Conservation (phyloP, 1,140 invertebrate species). For the Plutomurus gul region DNA sequence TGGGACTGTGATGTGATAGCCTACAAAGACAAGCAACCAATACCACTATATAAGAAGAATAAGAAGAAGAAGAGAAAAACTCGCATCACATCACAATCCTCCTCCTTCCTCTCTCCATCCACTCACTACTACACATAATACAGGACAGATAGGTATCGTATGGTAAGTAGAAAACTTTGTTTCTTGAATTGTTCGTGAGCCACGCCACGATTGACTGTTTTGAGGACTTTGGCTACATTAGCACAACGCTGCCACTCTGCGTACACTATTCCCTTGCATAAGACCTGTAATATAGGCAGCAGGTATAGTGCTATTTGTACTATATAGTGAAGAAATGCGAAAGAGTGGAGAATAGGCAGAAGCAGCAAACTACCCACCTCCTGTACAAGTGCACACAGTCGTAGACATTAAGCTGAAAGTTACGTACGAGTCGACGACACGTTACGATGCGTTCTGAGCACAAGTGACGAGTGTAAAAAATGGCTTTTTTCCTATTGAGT, state of each 20-base stretch:
- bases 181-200: not conserved
- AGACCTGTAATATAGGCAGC: too few species aligned
- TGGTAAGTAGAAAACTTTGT: not conserved
- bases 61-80: not conserved
- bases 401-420: constrained; percentile 13
- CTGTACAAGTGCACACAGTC: too few species aligned
- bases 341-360: too few species aligned
- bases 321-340: too few species aligned
- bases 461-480: constrained; percentile 33
- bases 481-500: constrained; percentile 18
- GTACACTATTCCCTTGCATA: too few species aligned
- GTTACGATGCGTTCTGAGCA: constrained; percentile 21
- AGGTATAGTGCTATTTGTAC: too few species aligned
- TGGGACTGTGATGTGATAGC: too few species aligned
- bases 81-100: not conserved
- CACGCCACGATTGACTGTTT: not conserved
- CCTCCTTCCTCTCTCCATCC: too few species aligned
- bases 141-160: not conserved
- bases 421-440: not conserved
- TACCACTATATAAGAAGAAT: too few species aligned
- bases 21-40: too few species aligned
- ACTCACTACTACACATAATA: not conserved
- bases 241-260: too few species aligned
- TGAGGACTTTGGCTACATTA: not conserved
- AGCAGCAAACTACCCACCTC: too few species aligned